Evolutionary conservation across 1,140 invertebrate species (phyloP).

Genomic region (Cardiocondyla obscurior): DNA sequence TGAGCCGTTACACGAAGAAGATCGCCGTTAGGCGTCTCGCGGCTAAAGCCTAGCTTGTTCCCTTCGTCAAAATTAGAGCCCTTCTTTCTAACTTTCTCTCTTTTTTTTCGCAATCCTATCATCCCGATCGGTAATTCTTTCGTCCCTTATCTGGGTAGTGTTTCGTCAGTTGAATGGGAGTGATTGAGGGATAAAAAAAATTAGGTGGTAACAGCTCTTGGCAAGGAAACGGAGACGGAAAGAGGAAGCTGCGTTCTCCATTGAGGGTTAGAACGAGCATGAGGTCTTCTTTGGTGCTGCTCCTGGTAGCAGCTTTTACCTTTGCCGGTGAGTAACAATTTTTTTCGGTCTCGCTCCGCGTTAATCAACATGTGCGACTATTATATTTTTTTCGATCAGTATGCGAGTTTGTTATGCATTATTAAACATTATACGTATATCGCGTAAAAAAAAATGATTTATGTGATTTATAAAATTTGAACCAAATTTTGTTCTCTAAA

Average conservation of each 20-base stretch:
- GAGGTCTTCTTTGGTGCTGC: constrained; percentile 77
- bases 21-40: constrained; percentile 17
- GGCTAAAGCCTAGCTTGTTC: constrained; percentile 11
- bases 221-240: constrained; percentile 16
- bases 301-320: constrained; percentile 71
- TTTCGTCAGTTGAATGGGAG: constrained; percentile 31
- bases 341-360: background rate
- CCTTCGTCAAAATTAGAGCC: background rate
- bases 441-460: no score
- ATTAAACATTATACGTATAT: no score
- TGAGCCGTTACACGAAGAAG: constrained; percentile 10
- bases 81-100: background rate
- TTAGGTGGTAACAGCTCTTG: constrained; percentile 17
- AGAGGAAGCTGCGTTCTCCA: constrained; percentile 7
- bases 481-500: background rate
- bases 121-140: background rate
- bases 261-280: constrained; percentile 68
- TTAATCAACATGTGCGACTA: background rate
- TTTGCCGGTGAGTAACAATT: constrained; percentile 76
- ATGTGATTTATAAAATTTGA: no score
- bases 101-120: background rate
- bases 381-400: background rate
- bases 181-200: constrained; percentile 23
- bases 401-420: no score
- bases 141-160: constrained; percentile 17